Base-by-base conservation (phyloP, 1,140 invertebrate species). In the Drosophila saltans region DNA sequence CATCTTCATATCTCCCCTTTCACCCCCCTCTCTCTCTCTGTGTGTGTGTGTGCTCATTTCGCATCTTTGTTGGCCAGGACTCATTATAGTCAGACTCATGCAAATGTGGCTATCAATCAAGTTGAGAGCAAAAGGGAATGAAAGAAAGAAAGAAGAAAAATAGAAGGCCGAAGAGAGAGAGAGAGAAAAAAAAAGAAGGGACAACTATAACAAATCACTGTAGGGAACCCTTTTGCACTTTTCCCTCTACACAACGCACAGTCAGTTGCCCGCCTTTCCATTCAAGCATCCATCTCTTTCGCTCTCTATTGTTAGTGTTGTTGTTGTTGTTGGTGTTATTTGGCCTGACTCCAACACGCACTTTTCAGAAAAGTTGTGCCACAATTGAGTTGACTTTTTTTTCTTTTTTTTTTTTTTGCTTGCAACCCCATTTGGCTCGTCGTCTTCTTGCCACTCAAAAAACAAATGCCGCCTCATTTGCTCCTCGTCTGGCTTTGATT, bases 51-150 rank as follows among this genome's bases (percentile, higher is more conserved):
- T 3, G 66, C 75, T 64, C 75, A 78, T 78, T 78, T 77, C 56
- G 60, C 70, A 76, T 68, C 74, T 82, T 74, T 65, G 76, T 67
- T 83, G 77, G 74, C 74, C 57, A 59, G 78, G 70, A 69, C 84
- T 88, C 84, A 89, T 88, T 88, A 89, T 81, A 63, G 28, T 66
- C 55, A 48, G 65, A 39, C 48, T 61, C 72, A 81, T 89, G 84
- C 84, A 89, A 89, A 89, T 89, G 84, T 71, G 81, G 85, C 84
- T 74, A 89, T 89, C 85, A 89, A 89, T 89, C 84, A 88, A 65
- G 65, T 52, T 21, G 43, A 55, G 36, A 56, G 69, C 55, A 24
- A 36, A 36, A 43, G 59, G 43, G 24, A 36, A 40, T n/a, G 40
- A 3, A 8, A 8, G 10, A 24, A 60, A 57, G 52, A 65, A 72